Evolutionary conservation across 2,113 vertebrate genomes (phyloP).

Genomic region (Pseudorhombus dupliciocellatus): DNA sequence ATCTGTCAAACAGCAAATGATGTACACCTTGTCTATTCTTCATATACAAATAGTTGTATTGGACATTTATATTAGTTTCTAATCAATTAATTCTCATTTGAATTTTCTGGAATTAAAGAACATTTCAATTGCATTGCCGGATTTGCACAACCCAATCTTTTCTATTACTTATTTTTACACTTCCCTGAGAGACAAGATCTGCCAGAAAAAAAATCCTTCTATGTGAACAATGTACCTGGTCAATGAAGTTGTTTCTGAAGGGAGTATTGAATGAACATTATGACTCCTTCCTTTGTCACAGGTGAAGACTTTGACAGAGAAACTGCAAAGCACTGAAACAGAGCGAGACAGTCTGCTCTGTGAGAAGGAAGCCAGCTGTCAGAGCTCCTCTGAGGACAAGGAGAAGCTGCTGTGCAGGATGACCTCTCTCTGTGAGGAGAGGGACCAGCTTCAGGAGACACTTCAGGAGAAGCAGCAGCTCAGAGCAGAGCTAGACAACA

Average conservation of each 20-base stretch:
- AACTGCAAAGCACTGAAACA: constrained; percentile 31
- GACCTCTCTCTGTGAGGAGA: constrained; percentile 47
- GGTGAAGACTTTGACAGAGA: constrained; percentile 10
- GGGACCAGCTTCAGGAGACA: constrained; percentile 48
- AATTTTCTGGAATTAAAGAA: too few species aligned
- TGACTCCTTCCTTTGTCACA: not conserved
- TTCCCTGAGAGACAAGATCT: too few species aligned
- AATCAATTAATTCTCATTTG: too few species aligned
- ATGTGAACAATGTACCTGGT: too few species aligned
- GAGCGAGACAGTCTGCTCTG: constrained; percentile 21
- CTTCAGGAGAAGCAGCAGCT: constrained; percentile 64
- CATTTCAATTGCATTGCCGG: too few species aligned
- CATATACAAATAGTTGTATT: not conserved
- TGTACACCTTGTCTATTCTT: not conserved
- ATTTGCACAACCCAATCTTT: too few species aligned
- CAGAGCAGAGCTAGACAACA: constrained; percentile 46
- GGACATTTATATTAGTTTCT: not conserved
- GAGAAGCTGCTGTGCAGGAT: constrained; percentile 37
- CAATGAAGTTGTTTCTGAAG: too few species aligned
- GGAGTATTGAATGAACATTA: not conserved
- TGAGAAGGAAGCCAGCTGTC: not conserved
- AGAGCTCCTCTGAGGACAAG: constrained; percentile 25
- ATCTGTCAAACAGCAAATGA: not conserved
- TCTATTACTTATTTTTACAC: too few species aligned
- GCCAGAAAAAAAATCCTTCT: too few species aligned